Conservation (phyloP, 2,888 invertebrate species). For the Cryptocephalus primarius region DNA sequence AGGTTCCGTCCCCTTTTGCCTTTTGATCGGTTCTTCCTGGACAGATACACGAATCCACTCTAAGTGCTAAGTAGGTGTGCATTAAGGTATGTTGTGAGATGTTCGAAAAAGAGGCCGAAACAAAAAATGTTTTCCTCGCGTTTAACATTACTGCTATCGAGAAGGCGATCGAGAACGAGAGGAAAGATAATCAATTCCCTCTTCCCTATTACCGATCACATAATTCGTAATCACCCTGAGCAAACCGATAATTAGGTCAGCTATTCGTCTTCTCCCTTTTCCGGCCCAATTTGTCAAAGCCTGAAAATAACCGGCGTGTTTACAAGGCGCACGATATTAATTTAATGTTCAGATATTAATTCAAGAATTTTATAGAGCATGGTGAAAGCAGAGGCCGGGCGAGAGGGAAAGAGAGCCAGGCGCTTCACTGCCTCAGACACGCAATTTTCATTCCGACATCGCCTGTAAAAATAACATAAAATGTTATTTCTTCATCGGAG, state of each 20-base stretch:
- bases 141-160: too few relatives aligned
- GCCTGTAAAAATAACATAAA: slow-evolving; percentile 36
- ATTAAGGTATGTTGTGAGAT: not conserved
- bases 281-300: too few relatives aligned
- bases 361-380: slow-evolving; percentile 16
- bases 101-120: slow-evolving; percentile 1
- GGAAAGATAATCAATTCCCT: too few relatives aligned
- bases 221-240: too few relatives aligned
- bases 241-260: too few relatives aligned
- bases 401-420: slow-evolving; percentile 15
- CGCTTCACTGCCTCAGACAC: slow-evolving; percentile 4
- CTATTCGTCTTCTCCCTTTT: too few relatives aligned
- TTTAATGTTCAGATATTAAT: slow-evolving; percentile 29
- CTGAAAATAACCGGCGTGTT: not conserved
- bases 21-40: not conserved
- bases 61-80: slow-evolving; percentile 1
- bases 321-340: slow-evolving; percentile 19
- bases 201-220: too few relatives aligned
- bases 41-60: slow-evolving; percentile 1
- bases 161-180: too few relatives aligned
- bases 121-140: not conserved
- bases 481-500: slow-evolving; percentile 38
- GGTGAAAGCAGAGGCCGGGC: slow-evolving; percentile 10
- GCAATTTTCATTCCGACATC: slow-evolving; percentile 29
- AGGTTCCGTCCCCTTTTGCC: slow-evolving; percentile 1